phyloP scores from a whole-genome alignment of 2,797 vertebrate genomes.

The Semaprochilodus insignis region DNA sequence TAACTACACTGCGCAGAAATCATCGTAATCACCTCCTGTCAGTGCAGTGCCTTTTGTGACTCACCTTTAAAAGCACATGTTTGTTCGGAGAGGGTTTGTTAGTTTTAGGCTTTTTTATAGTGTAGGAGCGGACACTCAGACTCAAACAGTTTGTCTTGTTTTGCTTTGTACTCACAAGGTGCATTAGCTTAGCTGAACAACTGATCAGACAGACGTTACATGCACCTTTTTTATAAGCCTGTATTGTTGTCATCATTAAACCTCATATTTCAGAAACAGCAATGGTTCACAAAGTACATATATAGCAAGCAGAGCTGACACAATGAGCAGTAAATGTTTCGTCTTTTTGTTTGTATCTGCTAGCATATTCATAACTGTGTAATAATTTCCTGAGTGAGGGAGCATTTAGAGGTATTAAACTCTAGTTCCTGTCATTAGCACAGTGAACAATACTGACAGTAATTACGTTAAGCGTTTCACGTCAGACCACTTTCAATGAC shows the following conservation, averaged over 20 bases:
- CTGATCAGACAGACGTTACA: not conserved
- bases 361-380: too few relatives aligned
- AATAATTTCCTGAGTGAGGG: too few relatives aligned
- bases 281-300: too few relatives aligned
- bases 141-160: constrained; percentile 1
- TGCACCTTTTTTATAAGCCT: too few relatives aligned
- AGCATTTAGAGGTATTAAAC: too few relatives aligned
- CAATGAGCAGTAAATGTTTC: too few relatives aligned
- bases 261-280: not conserved
- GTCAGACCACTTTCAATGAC: too few relatives aligned
- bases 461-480: too few relatives aligned
- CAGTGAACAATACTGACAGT: too few relatives aligned
- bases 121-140: constrained; percentile 4
- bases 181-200: not conserved
- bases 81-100: constrained; percentile 34
- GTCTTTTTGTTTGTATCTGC: too few relatives aligned
- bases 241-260: not conserved
- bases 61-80: constrained; percentile 48
- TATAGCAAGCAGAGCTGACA: too few relatives aligned
- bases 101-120: constrained; percentile 45
- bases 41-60: constrained; percentile 50
- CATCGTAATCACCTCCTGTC: constrained; percentile 53
- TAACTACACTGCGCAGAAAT: constrained; percentile 41
- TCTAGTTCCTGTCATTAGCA: too few relatives aligned
- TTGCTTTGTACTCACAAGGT: constrained; percentile 5